Conservation (phyloP, 2,888 invertebrate genomes). For the Ganaspis brasiliensis region DNA sequence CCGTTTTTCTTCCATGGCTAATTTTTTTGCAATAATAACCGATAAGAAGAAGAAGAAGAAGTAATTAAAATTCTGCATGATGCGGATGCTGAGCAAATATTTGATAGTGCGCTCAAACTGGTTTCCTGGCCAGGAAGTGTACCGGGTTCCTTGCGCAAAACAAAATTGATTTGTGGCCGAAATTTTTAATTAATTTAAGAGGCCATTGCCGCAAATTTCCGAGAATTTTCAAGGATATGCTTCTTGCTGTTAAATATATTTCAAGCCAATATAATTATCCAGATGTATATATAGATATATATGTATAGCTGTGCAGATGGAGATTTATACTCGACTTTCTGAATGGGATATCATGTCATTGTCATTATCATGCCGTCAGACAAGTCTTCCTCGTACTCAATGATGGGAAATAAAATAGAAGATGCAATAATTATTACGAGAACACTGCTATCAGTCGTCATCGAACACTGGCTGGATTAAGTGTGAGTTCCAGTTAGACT, state of each 20-base stretch:
- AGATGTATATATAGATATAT: too few species aligned
- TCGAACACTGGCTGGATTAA: slow-evolving; percentile 3
- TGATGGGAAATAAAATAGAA: slow-evolving; percentile 6
- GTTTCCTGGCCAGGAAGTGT: slow-evolving; percentile 31
- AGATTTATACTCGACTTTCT: slow-evolving; percentile 12
- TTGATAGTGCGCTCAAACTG: slow-evolving; percentile 39
- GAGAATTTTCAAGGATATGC: background rate
- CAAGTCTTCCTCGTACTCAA: slow-evolving; percentile 40
- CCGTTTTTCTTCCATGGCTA: slow-evolving; percentile 8
- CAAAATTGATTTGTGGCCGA: slow-evolving; percentile 42
- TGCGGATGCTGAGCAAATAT: slow-evolving; percentile 41
- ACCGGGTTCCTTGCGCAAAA: slow-evolving; percentile 14
- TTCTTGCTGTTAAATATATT: too few species aligned
- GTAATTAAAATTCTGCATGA: slow-evolving; percentile 42
- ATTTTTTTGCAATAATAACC: slow-evolving; percentile 42
- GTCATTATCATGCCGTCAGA: slow-evolving; percentile 10
- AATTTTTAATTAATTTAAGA: slow-evolving; percentile 39
- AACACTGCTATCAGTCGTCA: slow-evolving; percentile 32
- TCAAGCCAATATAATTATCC: too few species aligned
- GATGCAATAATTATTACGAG: slow-evolving; percentile 7
- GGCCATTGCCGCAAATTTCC: background rate
- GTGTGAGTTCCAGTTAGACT: slow-evolving; percentile 19
- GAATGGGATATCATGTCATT: slow-evolving; percentile 13
- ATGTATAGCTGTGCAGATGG: background rate
- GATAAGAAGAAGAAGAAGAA: slow-evolving; percentile 37